A percentile compares a stretch with the other conserved stretches of the same genome.
Conservation (phyloP, 2,888 invertebrate genomes). For the Kuschelorhynchus macadamiae region DNA sequence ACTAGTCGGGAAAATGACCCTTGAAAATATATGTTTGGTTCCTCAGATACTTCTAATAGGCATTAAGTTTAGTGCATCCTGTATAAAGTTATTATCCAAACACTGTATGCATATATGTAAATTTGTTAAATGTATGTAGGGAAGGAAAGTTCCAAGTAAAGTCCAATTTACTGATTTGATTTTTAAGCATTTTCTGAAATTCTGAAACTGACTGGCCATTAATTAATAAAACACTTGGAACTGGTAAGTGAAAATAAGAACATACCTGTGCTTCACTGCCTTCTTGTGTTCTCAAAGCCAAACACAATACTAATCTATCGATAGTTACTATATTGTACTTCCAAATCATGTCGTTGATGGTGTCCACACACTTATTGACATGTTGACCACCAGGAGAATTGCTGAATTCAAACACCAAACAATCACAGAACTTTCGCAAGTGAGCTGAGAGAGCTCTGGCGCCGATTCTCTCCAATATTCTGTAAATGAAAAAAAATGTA, state of each 20-base stretch:
- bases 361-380: slow-evolving; percentile 94
- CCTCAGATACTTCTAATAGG: too few relatives aligned
- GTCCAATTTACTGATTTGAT: too few relatives aligned
- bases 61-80: too few relatives aligned
- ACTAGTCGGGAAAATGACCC: too few relatives aligned
- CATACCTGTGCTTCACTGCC: slow-evolving; percentile 67
- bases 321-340: slow-evolving; percentile 97
- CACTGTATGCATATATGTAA: too few relatives aligned
- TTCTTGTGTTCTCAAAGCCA: slow-evolving; percentile 91
- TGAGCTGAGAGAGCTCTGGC: slow-evolving; percentile 93
- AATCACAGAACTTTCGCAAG: slow-evolving; percentile 94
- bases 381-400: slow-evolving; percentile 90
- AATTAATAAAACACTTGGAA: too few relatives aligned
- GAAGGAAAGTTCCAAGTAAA: too few relatives aligned
- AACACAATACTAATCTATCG: slow-evolving; percentile 91
- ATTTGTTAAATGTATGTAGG: too few relatives aligned
- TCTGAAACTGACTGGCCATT: too few relatives aligned
- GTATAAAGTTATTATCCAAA: too few relatives aligned
- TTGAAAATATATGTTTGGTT: too few relatives aligned
- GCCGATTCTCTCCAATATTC: slow-evolving; percentile 93
- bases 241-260: slow-evolving; percentile 2
- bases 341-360: slow-evolving; percentile 97
- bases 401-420: slow-evolving; percentile 92
- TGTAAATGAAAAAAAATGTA: slow-evolving; percentile 64
- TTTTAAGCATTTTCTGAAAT: too few relatives aligned